Evolutionary conservation across 2,113 vertebrate species (phyloP).

Genomic region (Nettapus auritus): DNA sequence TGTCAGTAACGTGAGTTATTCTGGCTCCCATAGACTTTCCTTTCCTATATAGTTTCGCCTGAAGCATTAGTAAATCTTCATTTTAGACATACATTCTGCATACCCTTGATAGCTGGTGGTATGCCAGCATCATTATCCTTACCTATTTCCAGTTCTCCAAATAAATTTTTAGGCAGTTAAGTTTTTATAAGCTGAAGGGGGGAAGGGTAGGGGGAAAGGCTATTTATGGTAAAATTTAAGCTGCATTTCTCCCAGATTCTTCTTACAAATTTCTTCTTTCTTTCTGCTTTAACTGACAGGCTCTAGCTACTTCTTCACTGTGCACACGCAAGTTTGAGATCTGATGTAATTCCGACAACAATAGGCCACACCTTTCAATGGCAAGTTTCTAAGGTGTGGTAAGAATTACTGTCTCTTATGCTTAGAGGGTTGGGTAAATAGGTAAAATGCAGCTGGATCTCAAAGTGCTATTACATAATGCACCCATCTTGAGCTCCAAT

Average conservation of each 20-base stretch:
- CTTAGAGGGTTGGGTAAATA: background rate
- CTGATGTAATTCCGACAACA: constrained; percentile 43
- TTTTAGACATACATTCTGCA: background rate
- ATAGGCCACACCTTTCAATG: constrained; percentile 41
- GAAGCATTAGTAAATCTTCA: background rate
- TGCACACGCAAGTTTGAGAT: background rate
- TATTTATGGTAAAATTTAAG: background rate
- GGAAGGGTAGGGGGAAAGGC: background rate
- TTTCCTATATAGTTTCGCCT: constrained; percentile 9
- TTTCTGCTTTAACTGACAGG: background rate
- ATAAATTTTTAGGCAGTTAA: background rate
- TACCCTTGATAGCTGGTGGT: background rate
- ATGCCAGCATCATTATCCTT: background rate
- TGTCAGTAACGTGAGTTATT: background rate
- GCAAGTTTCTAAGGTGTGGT: constrained; percentile 14
- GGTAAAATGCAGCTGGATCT: background rate
- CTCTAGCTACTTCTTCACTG: constrained; percentile 17
- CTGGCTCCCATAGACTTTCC: background rate
- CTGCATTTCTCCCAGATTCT: background rate
- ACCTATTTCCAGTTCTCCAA: background rate
- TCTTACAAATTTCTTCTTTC: background rate
- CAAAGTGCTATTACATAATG: background rate
- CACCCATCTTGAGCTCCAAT: background rate
- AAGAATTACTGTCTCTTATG: background rate
- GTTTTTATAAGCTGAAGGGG: background rate